Evolutionary conservation across 1,140 invertebrate genomes (phyloP).

Genomic region (Drosophila simulans): DNA sequence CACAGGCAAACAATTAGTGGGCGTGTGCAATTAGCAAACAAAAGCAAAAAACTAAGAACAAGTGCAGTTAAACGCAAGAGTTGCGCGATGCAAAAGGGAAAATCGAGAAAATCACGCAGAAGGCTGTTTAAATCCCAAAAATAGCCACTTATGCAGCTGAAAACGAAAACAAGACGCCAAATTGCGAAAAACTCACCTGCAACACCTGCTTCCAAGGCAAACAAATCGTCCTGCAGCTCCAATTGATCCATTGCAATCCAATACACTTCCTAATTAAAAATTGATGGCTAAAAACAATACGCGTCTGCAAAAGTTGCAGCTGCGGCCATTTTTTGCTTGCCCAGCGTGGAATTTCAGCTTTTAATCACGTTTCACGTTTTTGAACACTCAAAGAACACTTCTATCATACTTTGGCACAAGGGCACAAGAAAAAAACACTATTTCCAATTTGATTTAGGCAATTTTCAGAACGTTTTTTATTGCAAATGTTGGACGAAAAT

Average conservation of each 20-base stretch:
- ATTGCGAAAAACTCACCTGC: constrained; percentile 25
- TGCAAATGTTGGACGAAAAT: constrained; percentile 43
- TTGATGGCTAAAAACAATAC: constrained; percentile 29
- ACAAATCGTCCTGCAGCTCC: constrained; percentile 60
- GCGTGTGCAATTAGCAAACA: constrained; percentile 70
- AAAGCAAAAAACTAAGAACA: constrained; percentile 16
- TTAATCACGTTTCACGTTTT: background rate
- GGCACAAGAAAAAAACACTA: background rate
- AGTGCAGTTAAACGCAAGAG: constrained; percentile 27
- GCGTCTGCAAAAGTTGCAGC: constrained; percentile 42
- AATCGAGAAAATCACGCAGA: constrained; percentile 52
- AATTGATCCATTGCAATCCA: constrained; percentile 39
- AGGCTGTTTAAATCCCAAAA: constrained; percentile 41
- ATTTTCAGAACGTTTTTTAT: constrained; percentile 4
- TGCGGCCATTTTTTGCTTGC: constrained; percentile 48
- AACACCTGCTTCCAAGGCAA: constrained; percentile 29
- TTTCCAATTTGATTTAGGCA: constrained; percentile 4
- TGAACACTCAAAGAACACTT: constrained; percentile 13
- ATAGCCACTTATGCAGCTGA: constrained; percentile 38
- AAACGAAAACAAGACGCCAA: background rate
- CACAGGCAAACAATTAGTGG: constrained; percentile 41
- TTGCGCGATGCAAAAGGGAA: constrained; percentile 48
- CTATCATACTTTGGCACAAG: background rate
- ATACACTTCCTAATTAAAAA: background rate
- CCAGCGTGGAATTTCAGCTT: background rate